Conservation (phyloP, 92 coral and sea anemone species). For the Virgularia gustaviana region DNA sequence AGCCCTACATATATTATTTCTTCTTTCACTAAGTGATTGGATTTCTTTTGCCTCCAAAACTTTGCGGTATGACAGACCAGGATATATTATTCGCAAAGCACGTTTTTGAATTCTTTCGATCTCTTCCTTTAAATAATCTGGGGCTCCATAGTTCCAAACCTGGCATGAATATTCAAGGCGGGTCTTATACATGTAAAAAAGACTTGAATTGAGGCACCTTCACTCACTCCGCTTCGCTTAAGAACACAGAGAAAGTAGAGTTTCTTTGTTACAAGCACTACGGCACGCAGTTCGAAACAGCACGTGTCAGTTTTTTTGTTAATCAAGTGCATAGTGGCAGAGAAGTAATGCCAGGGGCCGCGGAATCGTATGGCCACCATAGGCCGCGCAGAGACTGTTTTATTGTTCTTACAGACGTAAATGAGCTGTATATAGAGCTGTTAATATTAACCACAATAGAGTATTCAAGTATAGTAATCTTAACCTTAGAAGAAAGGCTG, state of each 20-base stretch:
- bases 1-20: neutral
- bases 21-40: neutral
- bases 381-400: too few relatives aligned
- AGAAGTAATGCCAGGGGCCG: too few relatives aligned
- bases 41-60: neutral
- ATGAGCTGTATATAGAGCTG: too few relatives aligned
- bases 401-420: too few relatives aligned
- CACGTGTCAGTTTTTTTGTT: too few relatives aligned
- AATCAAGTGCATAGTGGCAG: too few relatives aligned
- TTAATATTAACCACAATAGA: too few relatives aligned
- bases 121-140: conserved; percentile 15
- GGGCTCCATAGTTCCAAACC: conserved; percentile 19
- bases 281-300: too few relatives aligned
- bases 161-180: conserved; percentile 29
- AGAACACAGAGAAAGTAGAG: conserved; percentile 11
- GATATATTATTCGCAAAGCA: neutral
- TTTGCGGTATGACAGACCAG: neutral
- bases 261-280: neutral
- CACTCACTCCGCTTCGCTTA: conserved; percentile 5
- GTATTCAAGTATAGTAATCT: too few relatives aligned
- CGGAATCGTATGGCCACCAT: too few relatives aligned
- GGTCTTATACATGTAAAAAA: conserved; percentile 27
- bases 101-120: conserved; percentile 16
- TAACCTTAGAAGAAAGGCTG: too few relatives aligned
- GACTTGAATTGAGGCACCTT: neutral